Percentiles rank a stretch among this genome's conserved stretches.
Conservation (phyloP, 2,888 invertebrate genomes). For the Dryococelus australis region DNA sequence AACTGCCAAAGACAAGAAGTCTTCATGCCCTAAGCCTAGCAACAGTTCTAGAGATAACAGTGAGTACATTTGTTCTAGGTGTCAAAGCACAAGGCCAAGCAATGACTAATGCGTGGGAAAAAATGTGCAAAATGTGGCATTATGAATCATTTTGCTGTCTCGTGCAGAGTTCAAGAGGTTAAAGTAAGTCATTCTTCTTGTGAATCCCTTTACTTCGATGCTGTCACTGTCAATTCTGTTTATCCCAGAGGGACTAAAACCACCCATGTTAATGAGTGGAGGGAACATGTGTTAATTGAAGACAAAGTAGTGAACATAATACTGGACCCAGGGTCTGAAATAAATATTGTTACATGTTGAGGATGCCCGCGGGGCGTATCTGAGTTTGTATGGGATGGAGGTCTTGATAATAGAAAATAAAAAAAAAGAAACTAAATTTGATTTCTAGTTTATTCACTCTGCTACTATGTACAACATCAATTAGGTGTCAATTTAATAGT, state of each 20-base stretch:
- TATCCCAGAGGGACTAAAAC: not conserved
- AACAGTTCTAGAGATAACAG: not conserved
- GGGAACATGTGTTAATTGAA: not conserved
- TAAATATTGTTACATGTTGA: not conserved
- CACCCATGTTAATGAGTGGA: not conserved
- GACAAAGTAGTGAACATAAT: not conserved
- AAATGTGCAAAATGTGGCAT: not conserved
- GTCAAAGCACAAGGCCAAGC: not conserved
- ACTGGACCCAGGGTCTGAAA: not conserved
- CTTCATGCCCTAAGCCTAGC: not conserved
- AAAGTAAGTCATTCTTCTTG: not conserved
- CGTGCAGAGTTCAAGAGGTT: not conserved
- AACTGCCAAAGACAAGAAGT: not conserved
- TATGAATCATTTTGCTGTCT: no score
- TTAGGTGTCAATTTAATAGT: no score
- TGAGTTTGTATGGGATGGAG: no score
- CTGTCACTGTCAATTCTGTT: not conserved
- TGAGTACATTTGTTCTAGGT: no score
- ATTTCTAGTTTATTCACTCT: no score
- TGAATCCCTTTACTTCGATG: not conserved
- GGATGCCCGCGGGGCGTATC: no score
- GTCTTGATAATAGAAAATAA: no score
- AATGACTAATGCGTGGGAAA: not conserved
- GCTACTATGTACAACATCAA: no score
- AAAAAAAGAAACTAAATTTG: no score